Base-by-base conservation (phyloP, 2,888 invertebrate genomes). In the Mesorhabditis belari region DNA sequence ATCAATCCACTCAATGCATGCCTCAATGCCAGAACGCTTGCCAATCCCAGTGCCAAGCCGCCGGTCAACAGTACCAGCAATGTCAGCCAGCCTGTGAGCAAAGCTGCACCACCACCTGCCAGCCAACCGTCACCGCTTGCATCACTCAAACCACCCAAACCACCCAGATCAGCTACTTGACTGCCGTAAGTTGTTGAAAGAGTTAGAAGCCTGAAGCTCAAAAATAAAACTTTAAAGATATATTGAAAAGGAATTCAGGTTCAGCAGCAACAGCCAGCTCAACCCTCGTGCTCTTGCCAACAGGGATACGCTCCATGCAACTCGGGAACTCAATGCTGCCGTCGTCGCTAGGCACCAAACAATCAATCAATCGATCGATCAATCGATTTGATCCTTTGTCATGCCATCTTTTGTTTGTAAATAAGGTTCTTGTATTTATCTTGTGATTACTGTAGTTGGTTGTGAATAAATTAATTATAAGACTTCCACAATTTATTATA, bases 1-100 rank as follows among this genome's bases (percentile, higher is more conserved):
- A 67, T 49, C 66, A 68, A 52, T 66, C 66, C 19, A 17, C 63
- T 26, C 66, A 69, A 49, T 71, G 71, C 55, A 53, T 62, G 55
- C 68, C 68, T 50, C 69, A 69, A 63, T 71, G 71, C 57, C 63
- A 64, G 51, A 57, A 58, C n/a, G 59, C 66, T 25, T 66, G 71
- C 57, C 51, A 50, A 51, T 63, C 66, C 53, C 68, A 71, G 55
- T 35, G 44, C 49, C 65, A 65, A 35, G 44, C 59, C 49, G 44
- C 44, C 49, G 51, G 51, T 17, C 59, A 63, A 44, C 60, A 61
- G 26, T 26, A 29, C 26, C 64, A 63, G 50, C 71, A 71, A 49
- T 71, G 70, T 56, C 63, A 66, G 58, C 60, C 65, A 9, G 68
- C 70, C 23, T 71, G 71, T 55, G 65, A 67, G 56, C 55, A 62